A percentile compares a stretch with the other conserved stretches of the same genome.
These are phyloP conservation scores for Lasioglossum marginatum DNA, from an alignment of 2,888 invertebrate species.

Conservation along the genomic window DNA sequence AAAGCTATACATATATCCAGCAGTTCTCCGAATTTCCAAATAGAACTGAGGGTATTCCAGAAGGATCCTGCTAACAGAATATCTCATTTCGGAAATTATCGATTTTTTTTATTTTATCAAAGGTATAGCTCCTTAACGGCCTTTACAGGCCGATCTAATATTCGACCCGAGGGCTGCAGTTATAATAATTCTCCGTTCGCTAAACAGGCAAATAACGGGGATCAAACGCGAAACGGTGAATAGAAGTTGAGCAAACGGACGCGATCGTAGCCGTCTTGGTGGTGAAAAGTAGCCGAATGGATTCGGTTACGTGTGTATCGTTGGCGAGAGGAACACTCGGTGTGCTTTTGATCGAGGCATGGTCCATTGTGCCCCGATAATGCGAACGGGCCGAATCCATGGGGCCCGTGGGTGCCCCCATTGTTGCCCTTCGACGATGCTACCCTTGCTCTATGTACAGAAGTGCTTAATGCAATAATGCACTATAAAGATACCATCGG, in stretches of 20 bases:
- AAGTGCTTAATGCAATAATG: slow-evolving; percentile 84
- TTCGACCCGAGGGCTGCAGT: slow-evolving; percentile 19
- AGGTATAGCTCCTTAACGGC: slow-evolving; percentile 42
- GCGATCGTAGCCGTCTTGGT: slow-evolving; percentile 15
- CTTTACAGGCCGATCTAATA: slow-evolving; percentile 50
- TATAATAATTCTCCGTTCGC: slow-evolving; percentile 52
- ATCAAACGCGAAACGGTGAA: slow-evolving; percentile 42
- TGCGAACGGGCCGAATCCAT: slow-evolving; percentile 61
- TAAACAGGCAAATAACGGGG: slow-evolving; percentile 49
- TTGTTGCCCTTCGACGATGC: slow-evolving; percentile 74
- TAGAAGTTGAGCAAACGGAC: slow-evolving; percentile 45
- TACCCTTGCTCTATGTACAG: slow-evolving; percentile 78
- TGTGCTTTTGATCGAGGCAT: slow-evolving; percentile 71
- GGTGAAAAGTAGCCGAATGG: slow-evolving; percentile 52
- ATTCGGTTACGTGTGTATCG: slow-evolving; percentile 60
- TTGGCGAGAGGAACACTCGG: slow-evolving; percentile 51
- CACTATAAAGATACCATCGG: slow-evolving; percentile 82
- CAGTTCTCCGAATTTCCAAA: neutral
- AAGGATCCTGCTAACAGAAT: neutral
- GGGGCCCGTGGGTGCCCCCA: slow-evolving; percentile 68
- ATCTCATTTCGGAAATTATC: neutral
- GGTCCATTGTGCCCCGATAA: slow-evolving; percentile 70
- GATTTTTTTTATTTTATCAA: neutral
- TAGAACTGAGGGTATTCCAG: neutral
- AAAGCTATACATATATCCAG: neutral